Evolutionary conservation across 2,113 vertebrate genomes (phyloP), one percentile per base, ranked within the genome.

Genomic region (Sterna hirundo): DNA sequence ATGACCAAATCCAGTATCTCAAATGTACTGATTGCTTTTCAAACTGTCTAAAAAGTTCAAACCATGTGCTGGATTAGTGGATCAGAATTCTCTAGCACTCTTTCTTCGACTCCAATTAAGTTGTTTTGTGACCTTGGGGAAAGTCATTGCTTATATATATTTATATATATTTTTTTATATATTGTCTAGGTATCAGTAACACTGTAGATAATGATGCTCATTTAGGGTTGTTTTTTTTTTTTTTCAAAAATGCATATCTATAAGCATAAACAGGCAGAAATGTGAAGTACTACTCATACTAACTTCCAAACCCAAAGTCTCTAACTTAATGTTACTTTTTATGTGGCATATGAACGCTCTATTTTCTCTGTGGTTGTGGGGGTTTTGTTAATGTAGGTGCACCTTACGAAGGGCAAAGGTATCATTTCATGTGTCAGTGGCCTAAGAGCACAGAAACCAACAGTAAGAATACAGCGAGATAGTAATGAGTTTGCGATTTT

Each of bases 1-100:
- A 89, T 75, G 91, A 79, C 40, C 13, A 80, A 78, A 79, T 79
- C 64, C 61, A 76, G 15, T 82, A 58, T 75, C 49, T 89, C 47
- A 84, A 60, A 64, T 71, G 36, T 55, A 81, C 68, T 88, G 85
- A 91, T 91, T 95, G 71, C 82, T 94, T 93, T 95, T 94, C 64
- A 62, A 16, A 57, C 42, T 61, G 11, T 57, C 74, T 86, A 15
- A 71, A 49, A 49, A 72, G 47, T 81, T 75, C 65, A 65, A 84
- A 68, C 34, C 6, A 4, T 61, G 25, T 72, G n/a, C 42, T 90
- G 68, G 78, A 80, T 94, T 85, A 88, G 25, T 44, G 19, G 38
- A 62, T 74, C 38, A 70, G 58, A 85, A 87, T 85, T 83, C 61
- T 70, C 7, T 51, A 88, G 32, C 46, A 57, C 26, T 54, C 32